Evolutionary conservation across 1,140 invertebrate genomes (phyloP).

Genomic region (Tetraneura akinire): DNA sequence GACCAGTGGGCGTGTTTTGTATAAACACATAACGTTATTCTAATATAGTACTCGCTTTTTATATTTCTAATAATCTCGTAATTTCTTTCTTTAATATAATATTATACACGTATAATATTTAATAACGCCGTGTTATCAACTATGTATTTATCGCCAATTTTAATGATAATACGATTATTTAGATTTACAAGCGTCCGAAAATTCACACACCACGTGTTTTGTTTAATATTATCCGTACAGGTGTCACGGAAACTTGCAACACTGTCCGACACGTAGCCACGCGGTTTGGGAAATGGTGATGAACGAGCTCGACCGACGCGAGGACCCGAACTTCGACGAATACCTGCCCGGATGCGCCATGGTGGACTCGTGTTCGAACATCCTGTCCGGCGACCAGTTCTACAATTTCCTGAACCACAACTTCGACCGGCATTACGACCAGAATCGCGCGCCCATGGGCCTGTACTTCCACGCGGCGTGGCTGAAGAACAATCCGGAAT

Average conservation of each 20-base stretch:
- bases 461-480: conserved; percentile 95
- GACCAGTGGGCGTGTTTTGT: conserved; percentile 3
- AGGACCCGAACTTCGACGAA: conserved; percentile 88
- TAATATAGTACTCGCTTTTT: too few species aligned
- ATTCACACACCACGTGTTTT: neutral
- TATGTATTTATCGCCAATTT: conserved; percentile 11
- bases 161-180: too few species aligned
- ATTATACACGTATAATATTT: too few species aligned
- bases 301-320: conserved; percentile 90
- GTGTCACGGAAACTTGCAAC: conserved; percentile 91
- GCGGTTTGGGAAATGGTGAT: conserved; percentile 98
- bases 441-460: conserved; percentile 89
- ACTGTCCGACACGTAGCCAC: conserved; percentile 87
- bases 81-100: neutral
- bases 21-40: too few species aligned
- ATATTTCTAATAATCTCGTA: too few species aligned
- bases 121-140: too few species aligned
- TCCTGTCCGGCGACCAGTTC: conserved; percentile 89
- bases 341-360: conserved; percentile 91
- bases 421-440: conserved; percentile 91
- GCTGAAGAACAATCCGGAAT: conserved; percentile 93
- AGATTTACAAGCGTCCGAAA: too few species aligned
- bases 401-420: conserved; percentile 96
- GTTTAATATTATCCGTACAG: conserved; percentile 66
- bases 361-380: conserved; percentile 95